Base-by-base conservation (phyloP, 2,888 invertebrate genomes). In the Drosophila demipolita region DNA sequence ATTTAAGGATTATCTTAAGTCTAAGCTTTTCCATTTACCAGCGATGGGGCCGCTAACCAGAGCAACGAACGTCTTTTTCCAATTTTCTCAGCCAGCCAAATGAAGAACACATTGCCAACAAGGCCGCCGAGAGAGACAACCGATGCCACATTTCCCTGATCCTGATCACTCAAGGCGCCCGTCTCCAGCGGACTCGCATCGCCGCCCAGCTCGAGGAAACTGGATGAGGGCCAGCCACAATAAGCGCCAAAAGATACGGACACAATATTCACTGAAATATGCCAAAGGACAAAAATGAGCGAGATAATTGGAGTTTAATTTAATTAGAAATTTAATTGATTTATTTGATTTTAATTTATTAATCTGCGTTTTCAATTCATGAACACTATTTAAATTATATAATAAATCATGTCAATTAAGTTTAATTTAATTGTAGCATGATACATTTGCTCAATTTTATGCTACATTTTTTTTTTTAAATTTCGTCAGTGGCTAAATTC, bases 61-160 rank as follows among this genome's bases (percentile, higher is more conserved):
- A 93, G 59, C 23, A 93, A 64, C 0, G 89, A 80, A 3, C 65
- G 68, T 63, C 91, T 92, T 11, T 92, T 73, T 5, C 93, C 93
- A 59, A 91, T 83, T 66, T 73, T 90, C 20, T 93, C 91, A 0
- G 93, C 84, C 52, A 89, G 61, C 92, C 93, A 93, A 0, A 91
- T 87, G 38, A 90, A 93, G 7, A 92, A 67, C 6, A 92, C 54
- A 9, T 90, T 92, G 15, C 93, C 93, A 8, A 91, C 11, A 0
- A 91, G 36, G 0, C 92, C 93, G 1, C 93, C 93, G 40, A 92
- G 52, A 26, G 93, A 92, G 0, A 93, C 72, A 3, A 89, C 84
- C 0, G 92, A 87, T 1, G 91, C 92, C n/a, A 93, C 91, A 92
- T 92, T 93, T 11, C 93, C 93, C 32, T 87, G 84, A 63, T 93